Evolutionary conservation across 53 echinoderm and acorn worm species (phyloP).

Genomic region (Holothuria leucospilota): DNA sequence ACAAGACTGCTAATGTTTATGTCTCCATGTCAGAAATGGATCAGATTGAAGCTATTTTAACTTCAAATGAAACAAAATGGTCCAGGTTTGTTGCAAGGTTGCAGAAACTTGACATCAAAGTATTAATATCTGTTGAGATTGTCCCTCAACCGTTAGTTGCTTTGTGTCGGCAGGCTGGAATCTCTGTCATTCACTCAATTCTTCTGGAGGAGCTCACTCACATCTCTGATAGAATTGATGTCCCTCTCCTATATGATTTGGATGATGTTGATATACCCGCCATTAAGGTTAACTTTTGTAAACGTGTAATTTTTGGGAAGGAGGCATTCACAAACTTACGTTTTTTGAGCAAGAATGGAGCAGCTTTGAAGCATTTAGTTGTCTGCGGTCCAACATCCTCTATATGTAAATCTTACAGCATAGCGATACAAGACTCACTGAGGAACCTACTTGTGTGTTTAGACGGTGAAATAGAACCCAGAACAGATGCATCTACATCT

Average conservation of each 20-base stretch:
- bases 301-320: conserved; percentile 14
- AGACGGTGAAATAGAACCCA: no score
- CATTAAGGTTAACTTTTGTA: neutral
- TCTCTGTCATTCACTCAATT: conserved; percentile 32
- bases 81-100: neutral
- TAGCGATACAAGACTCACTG: conserved; percentile 7
- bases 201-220: neutral
- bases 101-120: neutral
- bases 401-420: conserved; percentile 7
- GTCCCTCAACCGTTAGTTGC: conserved; percentile 17
- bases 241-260: conserved; percentile 10
- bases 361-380: conserved; percentile 19
- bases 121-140: neutral
- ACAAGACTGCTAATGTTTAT: neutral
- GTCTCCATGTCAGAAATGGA: neutral
- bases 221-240: conserved; percentile 2
- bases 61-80: neutral
- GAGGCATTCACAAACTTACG: neutral
- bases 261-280: neutral
- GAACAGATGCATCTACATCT: no score
- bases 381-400: conserved; percentile 13
- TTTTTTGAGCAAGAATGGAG: neutral
- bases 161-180: neutral
- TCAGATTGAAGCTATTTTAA: neutral
- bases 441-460: neutral